Conservation (phyloP, 2,113 vertebrate species). For the Phyllopteryx taeniolatus region DNA sequence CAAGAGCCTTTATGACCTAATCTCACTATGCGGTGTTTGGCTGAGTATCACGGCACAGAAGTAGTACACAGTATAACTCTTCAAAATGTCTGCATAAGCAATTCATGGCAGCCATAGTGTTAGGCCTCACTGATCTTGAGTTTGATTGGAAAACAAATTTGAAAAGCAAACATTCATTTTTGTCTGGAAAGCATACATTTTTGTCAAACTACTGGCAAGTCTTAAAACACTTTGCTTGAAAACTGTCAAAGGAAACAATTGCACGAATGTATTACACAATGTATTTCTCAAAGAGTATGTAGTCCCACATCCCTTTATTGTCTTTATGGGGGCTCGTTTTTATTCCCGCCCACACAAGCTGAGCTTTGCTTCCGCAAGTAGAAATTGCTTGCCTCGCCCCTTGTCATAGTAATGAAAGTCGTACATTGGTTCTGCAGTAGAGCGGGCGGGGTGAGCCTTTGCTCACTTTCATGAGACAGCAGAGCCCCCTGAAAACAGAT, state of each 20-base stretch:
- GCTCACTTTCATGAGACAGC: too few species aligned
- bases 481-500: too few species aligned
- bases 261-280: too few species aligned
- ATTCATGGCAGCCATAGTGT: constrained; percentile 53
- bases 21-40: constrained; percentile 61
- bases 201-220: neutral
- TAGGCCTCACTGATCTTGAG: constrained; percentile 23
- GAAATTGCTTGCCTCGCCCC: too few species aligned
- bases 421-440: too few species aligned
- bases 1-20: constrained; percentile 56
- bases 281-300: too few species aligned
- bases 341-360: too few species aligned
- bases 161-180: constrained; percentile 9
- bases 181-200: constrained; percentile 10
- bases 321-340: too few species aligned
- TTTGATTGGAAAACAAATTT: constrained; percentile 22
- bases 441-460: too few species aligned
- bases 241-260: neutral
- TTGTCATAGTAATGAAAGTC: too few species aligned
- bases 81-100: constrained; percentile 49
- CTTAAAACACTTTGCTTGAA: neutral
- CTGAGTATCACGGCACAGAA: constrained; percentile 37
- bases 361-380: too few species aligned
- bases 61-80: constrained; percentile 34
- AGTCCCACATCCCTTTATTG: too few species aligned